Base-by-base conservation (phyloP, 2,797 vertebrate genomes). In the Clarias laeviceps region DNA sequence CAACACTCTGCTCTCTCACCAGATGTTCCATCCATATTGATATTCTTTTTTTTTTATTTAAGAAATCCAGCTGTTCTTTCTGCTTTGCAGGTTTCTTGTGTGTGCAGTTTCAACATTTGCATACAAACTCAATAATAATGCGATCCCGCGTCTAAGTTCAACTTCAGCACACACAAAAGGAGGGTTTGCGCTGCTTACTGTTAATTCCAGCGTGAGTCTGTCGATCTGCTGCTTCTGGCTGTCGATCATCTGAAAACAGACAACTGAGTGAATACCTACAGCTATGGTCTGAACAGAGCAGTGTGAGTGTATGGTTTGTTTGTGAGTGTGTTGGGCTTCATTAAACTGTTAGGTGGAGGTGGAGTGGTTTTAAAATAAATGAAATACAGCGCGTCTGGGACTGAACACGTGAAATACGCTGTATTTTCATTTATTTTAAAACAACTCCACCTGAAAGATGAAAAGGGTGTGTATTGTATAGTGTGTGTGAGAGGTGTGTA, bases 221-320 rank as follows among this genome's bases (percentile, higher is more conserved):
- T 97, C 95, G 80, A 98, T 96, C 88, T 96, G 95, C 84, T 96
- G 94, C 90, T 96, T 97, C 89, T 99, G 98, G 90, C 92, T 95
- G 90, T 96, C 94, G 83, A 97, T 96, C 88, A 98, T 92, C 98
- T 99, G 92, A 20, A 90, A 82, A 87, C 85, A 79, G 18, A 24
- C n/a, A 27, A 20, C 14, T 76, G 22, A 86, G 73, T n/a, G 2
- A 22, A 27, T 22, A 79, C 15, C 24, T 15, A 57, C 59, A 5
- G 12, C 32, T 57, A 17, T 8, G n/a, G n/a, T 50, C 20, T n/a
- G 72, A 56, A 4, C 24, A 1, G 62, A 7, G 81, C 27, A 40
- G 56, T 8, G 65, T 20, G 24, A 18, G 69, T 56, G 50, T 5
- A 45, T n/a, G 29, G 29, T 37, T 79, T 32, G 72, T 45, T 66